Conservation (phyloP, 2,113 vertebrate species). For the Clarias magur region DNA sequence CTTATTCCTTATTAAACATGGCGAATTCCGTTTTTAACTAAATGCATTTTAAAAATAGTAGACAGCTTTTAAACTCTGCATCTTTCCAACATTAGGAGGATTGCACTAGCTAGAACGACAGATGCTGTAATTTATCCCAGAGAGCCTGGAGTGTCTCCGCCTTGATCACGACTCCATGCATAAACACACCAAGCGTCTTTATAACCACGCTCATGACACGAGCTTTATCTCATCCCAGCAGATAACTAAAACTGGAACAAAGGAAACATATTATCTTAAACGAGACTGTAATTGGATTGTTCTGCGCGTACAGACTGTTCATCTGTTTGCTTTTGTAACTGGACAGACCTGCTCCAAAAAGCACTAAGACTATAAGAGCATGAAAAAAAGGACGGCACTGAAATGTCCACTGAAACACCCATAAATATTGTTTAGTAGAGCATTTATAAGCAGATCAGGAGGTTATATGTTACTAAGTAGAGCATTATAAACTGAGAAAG, state of each 20-base stretch:
- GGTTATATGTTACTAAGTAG: no score
- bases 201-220: background rate
- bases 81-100: background rate
- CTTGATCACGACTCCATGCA: constrained; percentile 19
- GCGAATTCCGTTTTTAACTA: background rate
- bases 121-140: background rate
- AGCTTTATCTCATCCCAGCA: background rate
- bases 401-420: background rate
- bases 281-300: background rate
- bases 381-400: background rate
- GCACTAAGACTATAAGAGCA: background rate
- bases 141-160: background rate
- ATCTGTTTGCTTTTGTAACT: background rate
- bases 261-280: background rate
- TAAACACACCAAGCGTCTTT: constrained; percentile 2
- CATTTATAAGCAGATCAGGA: background rate
- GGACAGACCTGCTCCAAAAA: background rate
- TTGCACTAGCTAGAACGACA: background rate
- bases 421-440: background rate
- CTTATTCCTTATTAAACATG: background rate
- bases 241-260: background rate
- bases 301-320: background rate
- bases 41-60: background rate
- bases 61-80: background rate
- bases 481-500: background rate